Base-by-base conservation (phyloP, 2,113 vertebrate genomes). In the Dromiciops gliroides region DNA sequence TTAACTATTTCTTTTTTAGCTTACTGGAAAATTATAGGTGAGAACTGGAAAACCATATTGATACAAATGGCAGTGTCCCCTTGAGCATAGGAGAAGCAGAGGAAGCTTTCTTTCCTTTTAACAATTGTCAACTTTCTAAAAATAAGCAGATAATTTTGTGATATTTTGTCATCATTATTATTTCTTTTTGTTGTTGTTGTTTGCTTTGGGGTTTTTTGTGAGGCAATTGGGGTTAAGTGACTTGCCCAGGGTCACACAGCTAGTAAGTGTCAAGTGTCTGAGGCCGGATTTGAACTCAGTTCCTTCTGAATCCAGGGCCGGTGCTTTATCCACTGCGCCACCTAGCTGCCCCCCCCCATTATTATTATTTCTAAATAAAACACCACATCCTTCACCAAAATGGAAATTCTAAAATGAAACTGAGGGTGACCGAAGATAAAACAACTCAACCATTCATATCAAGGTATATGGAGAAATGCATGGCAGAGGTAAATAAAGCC, bases 361-460 rank as follows among this genome's bases (percentile, higher is more conserved):
- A 89, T 37, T 48, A 28, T 22, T 51, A 31, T 75, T 19, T 75
- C 3, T n/a, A n/a, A 23, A 94, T 75, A 48, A 92, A 50, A n/a
- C 75, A 49, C n/a, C 44, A 83, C 44, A 19, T 19, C 19, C 12
- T 14, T 44, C 16, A 75, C n/a, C 89, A 24, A 22, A 0, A 0
- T 1, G 14, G 26, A 92, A 49, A 53, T 49, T 48, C 37, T 50
- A 22, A 8, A 16, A 0, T n/a, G 49, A 90, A 92, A 83, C 11
- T 2, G 9, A 44, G 1, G 3, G 31, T 2, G 25, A 2, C 2
- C 0, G 22, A 52, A 0, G 0, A 37, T 83, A 37, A 14, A 11
- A 14, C 7, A 37, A 37, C 10, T 92, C 48, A n/a, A 44, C 22
- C 91, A n/a, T 89, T 7, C 14, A 4, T 12, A 37, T 8, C 23